Conservation (phyloP, 1,140 invertebrate genomes). For the Stenopsyche tienmushanensis region DNA sequence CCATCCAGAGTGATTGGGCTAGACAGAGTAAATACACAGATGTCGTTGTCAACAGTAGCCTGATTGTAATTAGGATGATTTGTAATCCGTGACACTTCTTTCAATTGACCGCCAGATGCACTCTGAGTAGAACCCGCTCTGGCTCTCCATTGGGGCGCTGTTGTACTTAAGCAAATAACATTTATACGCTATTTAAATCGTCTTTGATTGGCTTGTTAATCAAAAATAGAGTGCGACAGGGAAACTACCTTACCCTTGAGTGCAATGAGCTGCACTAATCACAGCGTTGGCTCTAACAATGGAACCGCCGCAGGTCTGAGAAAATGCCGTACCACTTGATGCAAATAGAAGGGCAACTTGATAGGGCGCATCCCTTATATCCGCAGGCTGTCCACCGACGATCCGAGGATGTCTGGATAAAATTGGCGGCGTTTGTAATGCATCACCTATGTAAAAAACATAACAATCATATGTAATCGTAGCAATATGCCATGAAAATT, state of each 20-base stretch:
- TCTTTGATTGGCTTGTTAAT: background rate
- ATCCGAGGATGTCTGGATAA: no score
- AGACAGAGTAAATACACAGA: background rate
- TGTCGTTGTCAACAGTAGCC: conserved; percentile 4
- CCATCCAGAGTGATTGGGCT: background rate
- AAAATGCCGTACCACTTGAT: background rate
- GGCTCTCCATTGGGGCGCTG: background rate
- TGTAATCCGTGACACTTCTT: background rate
- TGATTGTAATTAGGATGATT: background rate
- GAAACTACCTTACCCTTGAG: background rate
- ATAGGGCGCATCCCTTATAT: conserved; percentile 14
- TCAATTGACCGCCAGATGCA: background rate
- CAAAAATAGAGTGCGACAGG: no score
- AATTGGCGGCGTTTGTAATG: no score
- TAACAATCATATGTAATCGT: no score
- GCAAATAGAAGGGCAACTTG: conserved; percentile 10
- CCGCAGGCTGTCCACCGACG: conserved; percentile 11
- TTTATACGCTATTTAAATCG: background rate
- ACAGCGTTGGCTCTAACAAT: background rate
- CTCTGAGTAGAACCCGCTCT: background rate
- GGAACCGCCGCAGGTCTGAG: conserved; percentile 4
- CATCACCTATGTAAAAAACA: no score
- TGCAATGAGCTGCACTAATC: conserved; percentile 14
- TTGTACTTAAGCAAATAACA: background rate
- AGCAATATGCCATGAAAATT: no score